Percentiles rank a stretch among this genome's conserved stretches.
Evolutionary conservation across 2,888 invertebrate species (phyloP).

Genomic region (Rhabditoides inermis): DNA sequence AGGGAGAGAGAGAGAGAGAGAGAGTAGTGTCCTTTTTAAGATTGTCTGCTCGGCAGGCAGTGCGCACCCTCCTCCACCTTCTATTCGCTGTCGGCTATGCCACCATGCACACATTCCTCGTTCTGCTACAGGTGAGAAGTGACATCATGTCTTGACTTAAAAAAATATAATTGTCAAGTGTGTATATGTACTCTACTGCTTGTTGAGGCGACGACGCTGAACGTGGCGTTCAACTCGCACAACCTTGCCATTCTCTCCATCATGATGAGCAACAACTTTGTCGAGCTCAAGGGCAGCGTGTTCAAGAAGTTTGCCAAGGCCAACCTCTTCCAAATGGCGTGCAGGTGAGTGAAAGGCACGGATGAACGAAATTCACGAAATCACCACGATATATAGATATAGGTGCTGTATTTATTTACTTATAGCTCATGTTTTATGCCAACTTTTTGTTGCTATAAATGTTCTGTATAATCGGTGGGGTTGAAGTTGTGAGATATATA

Average conservation of each 20-base stretch:
- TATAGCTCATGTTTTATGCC: too few relatives aligned
- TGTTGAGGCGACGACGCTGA: slow-evolving; percentile 88
- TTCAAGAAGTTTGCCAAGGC: slow-evolving; percentile 99
- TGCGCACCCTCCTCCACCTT: slow-evolving; percentile 71
- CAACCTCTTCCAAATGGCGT: slow-evolving; percentile 85
- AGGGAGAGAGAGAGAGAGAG: too few relatives aligned
- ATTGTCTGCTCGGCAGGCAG: slow-evolving; percentile 63
- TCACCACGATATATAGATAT: too few relatives aligned
- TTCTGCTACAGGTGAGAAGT: slow-evolving; percentile 62
- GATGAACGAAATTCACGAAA: too few relatives aligned
- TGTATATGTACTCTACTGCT: not conserved
- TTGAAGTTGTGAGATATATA: too few relatives aligned
- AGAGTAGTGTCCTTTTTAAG: too few relatives aligned
- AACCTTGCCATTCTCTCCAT: slow-evolving; percentile 94
- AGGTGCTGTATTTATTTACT: too few relatives aligned
- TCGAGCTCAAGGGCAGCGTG: slow-evolving; percentile 92
- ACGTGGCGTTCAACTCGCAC: slow-evolving; percentile 97
- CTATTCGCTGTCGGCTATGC: slow-evolving; percentile 76
- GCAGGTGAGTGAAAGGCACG: slow-evolving; percentile 59
- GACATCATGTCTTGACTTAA: too few relatives aligned
- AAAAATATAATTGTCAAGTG: not conserved
- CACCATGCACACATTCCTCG: slow-evolving; percentile 69
- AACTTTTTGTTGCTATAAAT: too few relatives aligned
- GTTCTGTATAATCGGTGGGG: too few relatives aligned
- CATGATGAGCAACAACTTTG: slow-evolving; percentile 99